Conservation (phyloP, 2,797 vertebrate genomes). For the Channallabes apus region DNA sequence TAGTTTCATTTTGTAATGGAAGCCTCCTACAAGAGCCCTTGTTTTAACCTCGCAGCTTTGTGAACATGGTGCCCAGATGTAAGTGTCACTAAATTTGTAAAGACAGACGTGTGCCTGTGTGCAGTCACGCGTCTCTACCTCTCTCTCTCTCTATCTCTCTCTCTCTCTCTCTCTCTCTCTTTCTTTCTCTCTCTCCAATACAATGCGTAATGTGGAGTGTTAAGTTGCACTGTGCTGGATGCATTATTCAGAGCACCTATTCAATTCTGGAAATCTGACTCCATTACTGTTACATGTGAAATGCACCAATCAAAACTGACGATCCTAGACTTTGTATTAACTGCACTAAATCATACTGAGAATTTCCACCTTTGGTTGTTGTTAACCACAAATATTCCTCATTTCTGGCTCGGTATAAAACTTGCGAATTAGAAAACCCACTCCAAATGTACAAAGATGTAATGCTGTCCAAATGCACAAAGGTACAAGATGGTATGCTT, state of each 20-base stretch:
- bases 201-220: slow-evolving; percentile 39
- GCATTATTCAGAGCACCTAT: slow-evolving; percentile 52
- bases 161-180: slow-evolving; percentile 7
- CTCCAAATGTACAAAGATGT: neutral
- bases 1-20: neutral
- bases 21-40: neutral
- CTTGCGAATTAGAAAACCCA: neutral
- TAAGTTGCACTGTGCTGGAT: slow-evolving; percentile 50
- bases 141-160: neutral
- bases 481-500: neutral
- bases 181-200: slow-evolving; percentile 7
- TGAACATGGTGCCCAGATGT: slow-evolving; percentile 33
- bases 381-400: neutral
- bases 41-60: slow-evolving; percentile 30
- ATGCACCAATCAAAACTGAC: slow-evolving; percentile 38
- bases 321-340: neutral
- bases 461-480: neutral
- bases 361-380: neutral
- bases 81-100: slow-evolving; percentile 13
- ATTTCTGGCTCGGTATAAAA: neutral
- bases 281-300: slow-evolving; percentile 24
- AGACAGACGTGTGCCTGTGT: neutral
- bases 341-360: neutral
- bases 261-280: slow-evolving; percentile 47
- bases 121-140: slow-evolving; percentile 3